Evolutionary conservation across 2,113 vertebrate species (phyloP).

Genomic region (Cebidichthys violaceus): DNA sequence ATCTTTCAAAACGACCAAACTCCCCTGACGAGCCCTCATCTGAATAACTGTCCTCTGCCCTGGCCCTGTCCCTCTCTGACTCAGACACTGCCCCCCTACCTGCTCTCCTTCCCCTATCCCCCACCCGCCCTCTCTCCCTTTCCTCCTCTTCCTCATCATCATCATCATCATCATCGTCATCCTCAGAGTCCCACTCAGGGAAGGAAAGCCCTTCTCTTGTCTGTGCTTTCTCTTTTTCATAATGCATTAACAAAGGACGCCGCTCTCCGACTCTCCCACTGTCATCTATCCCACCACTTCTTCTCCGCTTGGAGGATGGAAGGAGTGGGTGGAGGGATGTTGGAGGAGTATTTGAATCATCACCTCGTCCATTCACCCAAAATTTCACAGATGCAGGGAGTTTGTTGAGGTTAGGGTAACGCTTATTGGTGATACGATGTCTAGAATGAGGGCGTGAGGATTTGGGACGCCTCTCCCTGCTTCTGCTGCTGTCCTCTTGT

Average conservation of each 20-base stretch:
- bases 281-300: constrained; percentile 78
- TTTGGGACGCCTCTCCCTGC: constrained; percentile 78
- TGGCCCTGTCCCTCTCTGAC: constrained; percentile 83
- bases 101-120: constrained; percentile 71
- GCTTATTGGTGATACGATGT: constrained; percentile 76
- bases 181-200: constrained; percentile 86
- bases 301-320: constrained; percentile 79
- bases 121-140: constrained; percentile 64
- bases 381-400: constrained; percentile 87
- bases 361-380: constrained; percentile 82
- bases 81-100: constrained; percentile 82
- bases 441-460: constrained; percentile 74
- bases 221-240: constrained; percentile 82
- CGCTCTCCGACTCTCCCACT: constrained; percentile 79
- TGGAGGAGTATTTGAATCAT: constrained; percentile 74
- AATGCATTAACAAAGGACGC: constrained; percentile 83
- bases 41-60: constrained; percentile 84
- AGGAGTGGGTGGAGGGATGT: constrained; percentile 82
- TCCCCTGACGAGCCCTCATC: constrained; percentile 85
- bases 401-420: constrained; percentile 85
- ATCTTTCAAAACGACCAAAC: constrained; percentile 88
- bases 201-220: constrained; percentile 84
- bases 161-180: constrained; percentile 76
- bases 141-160: constrained; percentile 75
- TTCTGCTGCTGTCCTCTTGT: constrained; percentile 78